Evolutionary conservation across 2,888 invertebrate species (phyloP), one percentile per base, ranked within the genome.

Genomic region (Melanostoma scalare): DNA sequence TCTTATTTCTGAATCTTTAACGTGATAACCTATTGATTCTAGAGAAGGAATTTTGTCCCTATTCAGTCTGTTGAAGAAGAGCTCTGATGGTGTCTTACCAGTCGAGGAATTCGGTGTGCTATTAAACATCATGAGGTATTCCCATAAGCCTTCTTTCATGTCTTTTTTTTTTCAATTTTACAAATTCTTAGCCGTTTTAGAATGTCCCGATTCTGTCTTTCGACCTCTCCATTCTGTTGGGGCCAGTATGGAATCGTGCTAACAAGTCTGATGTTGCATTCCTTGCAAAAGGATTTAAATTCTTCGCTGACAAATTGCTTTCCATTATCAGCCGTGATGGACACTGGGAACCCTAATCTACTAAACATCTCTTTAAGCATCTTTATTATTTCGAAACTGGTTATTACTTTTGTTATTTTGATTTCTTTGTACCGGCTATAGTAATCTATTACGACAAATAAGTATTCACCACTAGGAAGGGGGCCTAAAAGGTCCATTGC

Each of bases 101-200:
- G 88, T 88, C 52, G 86, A 84, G 4, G 87, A 82, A 67, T 88
- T 87, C 33, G 88, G 87, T 53, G 88, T 87, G 31, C 86, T 61
- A 36, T 63, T 46, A 35, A 65, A 77, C 76, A 80, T 78, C 38
- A 75, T 46, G 5, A 75, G 50, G 6, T 71, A 71, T 8, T 86
- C 74, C 5, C 76, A 60, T 65, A 86, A 58, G 69, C 87, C 85
- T 9, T 73, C 72, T 61, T 85, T 86, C 86, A 86, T 88, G 61
- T 86, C 63, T 20, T 20, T 72, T 50, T 60, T 3, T 48, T 55
- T 30, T 61, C 76, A 9, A 53, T 74, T 48, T 86, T 85, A 10
- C 86, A 76, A 50, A 85, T 87, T 79, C 86, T 55, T 6, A 86
- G 53, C 9, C 77, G 73, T 78, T 89, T 89, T n/a, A 87, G 69